These are phyloP conservation scores for Moxostoma hubbsi DNA, from an alignment of 2,797 vertebrate species.

Conservation along the genomic window DNA sequence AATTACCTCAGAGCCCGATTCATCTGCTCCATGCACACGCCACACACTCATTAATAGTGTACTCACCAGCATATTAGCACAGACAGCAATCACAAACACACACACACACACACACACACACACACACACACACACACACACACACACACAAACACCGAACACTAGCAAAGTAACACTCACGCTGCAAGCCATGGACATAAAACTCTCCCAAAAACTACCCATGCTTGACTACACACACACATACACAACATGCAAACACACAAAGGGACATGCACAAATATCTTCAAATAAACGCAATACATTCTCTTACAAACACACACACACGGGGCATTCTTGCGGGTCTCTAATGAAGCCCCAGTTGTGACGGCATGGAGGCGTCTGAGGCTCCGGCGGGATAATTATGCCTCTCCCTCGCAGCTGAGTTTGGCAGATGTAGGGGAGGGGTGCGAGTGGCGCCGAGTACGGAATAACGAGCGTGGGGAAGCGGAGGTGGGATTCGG, in stretches of 20 bases:
- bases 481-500: conserved; percentile 85
- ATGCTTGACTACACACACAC: conserved; percentile 49
- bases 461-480: conserved; percentile 88
- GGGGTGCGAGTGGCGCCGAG: conserved; percentile 80
- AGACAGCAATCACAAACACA: conserved; percentile 76
- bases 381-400: conserved; percentile 97
- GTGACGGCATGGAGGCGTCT: conserved; percentile 91
- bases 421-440: conserved; percentile 99
- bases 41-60: conserved; percentile 72
- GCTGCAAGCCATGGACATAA: conserved; percentile 67
- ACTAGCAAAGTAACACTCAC: conserved; percentile 64
- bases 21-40: conserved; percentile 77
- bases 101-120: conserved; percentile 5
- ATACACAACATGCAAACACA: conserved; percentile 47
- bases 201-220: conserved; percentile 52
- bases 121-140: conserved; percentile 51
- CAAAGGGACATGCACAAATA: conserved; percentile 48
- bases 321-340: conserved; percentile 85
- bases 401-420: conserved; percentile 98
- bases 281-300: conserved; percentile 73
- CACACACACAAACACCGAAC: conserved; percentile 2
- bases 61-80: conserved; percentile 65
- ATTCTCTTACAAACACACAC: conserved; percentile 83
- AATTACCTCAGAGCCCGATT: conserved; percentile 89
- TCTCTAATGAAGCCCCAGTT: conserved; percentile 99